A percentile compares a stretch with the other conserved stretches of the same genome.
These are phyloP conservation scores for Phyllostomus discolor DNA, from an alignment of 2,113 vertebrate genomes.

Conservation along the genomic window DNA sequence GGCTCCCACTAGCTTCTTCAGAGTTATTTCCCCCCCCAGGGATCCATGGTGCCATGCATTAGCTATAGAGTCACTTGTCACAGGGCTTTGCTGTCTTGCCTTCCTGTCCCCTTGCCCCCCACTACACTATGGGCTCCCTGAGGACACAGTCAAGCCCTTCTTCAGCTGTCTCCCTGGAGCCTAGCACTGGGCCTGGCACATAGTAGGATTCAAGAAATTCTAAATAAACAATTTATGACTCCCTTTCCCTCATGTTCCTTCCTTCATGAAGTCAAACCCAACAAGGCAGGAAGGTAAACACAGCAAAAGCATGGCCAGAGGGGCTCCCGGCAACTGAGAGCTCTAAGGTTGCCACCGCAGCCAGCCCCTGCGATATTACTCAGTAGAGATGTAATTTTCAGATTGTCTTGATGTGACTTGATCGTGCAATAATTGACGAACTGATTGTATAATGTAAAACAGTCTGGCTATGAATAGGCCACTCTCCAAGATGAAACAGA, in stretches of 20 bases:
- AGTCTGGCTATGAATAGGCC: constrained; percentile 3
- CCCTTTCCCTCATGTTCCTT: neutral
- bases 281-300: neutral
- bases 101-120: neutral
- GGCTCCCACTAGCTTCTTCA: neutral
- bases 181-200: neutral
- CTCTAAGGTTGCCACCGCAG: neutral
- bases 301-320: neutral
- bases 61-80: neutral
- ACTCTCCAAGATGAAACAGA: neutral
- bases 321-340: fast-evolving
- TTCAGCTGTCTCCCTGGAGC: neutral
- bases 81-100: neutral
- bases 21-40: neutral
- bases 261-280: neutral
- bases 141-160: neutral
- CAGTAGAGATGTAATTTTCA: constrained; percentile 25
- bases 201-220: neutral
- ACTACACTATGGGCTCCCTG: neutral
- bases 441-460: neutral
- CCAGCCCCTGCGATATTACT: neutral
- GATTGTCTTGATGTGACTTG: constrained; percentile 14
- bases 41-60: fast-evolving
- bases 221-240: neutral
- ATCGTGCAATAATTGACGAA: constrained; percentile 35